These are phyloP conservation scores for Clamator glandarius DNA, from an alignment of 2,797 vertebrate species.

Conservation along the genomic window DNA sequence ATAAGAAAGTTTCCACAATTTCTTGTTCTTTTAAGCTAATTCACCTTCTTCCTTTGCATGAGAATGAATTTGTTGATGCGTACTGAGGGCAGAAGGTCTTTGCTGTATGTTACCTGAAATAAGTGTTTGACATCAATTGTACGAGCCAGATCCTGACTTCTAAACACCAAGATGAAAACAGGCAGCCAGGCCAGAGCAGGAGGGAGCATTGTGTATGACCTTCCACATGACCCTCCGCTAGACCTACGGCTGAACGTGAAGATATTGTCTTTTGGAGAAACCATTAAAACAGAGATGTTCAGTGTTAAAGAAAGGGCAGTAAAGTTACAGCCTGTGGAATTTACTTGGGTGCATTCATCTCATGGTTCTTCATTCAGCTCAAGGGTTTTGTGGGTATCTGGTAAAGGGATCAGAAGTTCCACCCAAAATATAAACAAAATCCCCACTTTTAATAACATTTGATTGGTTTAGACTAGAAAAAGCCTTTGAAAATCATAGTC, in stretches of 20 bases:
- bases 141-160: not conserved
- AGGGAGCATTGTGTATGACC: not conserved
- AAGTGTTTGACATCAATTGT: not conserved
- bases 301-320: not conserved
- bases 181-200: not conserved
- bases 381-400: not conserved
- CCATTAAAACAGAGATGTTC: not conserved
- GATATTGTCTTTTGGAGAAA: not conserved
- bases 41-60: not conserved
- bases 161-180: not conserved
- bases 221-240: not conserved
- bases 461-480: not conserved
- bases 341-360: not conserved
- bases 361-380: not conserved
- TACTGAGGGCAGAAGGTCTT: not conserved
- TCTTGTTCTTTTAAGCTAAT: not conserved
- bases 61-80: not conserved
- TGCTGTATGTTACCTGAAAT: not conserved
- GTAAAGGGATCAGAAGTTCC: conserved; percentile 15
- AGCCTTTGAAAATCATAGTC: not conserved
- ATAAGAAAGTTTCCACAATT: not conserved
- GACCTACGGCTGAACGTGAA: not conserved
- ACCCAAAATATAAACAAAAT: not conserved
- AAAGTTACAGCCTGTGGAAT: not conserved
- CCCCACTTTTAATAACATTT: not conserved